Base-by-base conservation (phyloP, 2,113 vertebrate species). In the Channa argus region DNA sequence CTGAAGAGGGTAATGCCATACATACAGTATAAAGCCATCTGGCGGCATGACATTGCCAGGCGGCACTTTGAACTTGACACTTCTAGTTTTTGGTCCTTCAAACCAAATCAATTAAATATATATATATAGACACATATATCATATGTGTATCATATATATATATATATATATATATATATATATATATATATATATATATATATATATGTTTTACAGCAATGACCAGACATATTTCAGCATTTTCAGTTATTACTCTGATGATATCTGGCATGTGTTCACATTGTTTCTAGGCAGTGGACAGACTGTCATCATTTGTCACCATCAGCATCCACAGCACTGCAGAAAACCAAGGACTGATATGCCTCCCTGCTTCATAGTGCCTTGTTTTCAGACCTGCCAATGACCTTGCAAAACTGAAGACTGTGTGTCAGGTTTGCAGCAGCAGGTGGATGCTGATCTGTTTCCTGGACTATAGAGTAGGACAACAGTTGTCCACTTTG, bases 1-100 rank as follows among this genome's bases (percentile, higher is more conserved):
- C 74, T 70, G 77, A 88, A 80, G 79, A 39, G 75, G 66, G 58
- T 71, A 79, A 82, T 24, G 50, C 45, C 80, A 63, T 37, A 60
- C 38, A 50, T 74, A 24, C 24, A 24, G 24, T 24, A 76, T 45
- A 67, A 75, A 85, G 64, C 61, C 66, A 89, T 75, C 67, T 75
- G 84, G 62, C 63, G 69, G 71, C 51, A 60, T 54, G 44, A 51
- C 74, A 54, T 74, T 44, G 54, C 47, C 75, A 56, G 54, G 55
- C 63, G 71, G 65, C 53, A 46, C 79, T 77, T 83, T 90, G 80
- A 85, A 79, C 75, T 71, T 87, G 86, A 90, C 84, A 76, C 79
- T 61, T 38, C 66, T 8, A 15, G 49, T 45, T 56, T 66, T 43
- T 61, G 50, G 38, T 60, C 6, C 33, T 14, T 8, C 3, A 14